phyloP scores from a whole-genome alignment of 2,888 invertebrate genomes.

The Orthonevra nobilis region DNA sequence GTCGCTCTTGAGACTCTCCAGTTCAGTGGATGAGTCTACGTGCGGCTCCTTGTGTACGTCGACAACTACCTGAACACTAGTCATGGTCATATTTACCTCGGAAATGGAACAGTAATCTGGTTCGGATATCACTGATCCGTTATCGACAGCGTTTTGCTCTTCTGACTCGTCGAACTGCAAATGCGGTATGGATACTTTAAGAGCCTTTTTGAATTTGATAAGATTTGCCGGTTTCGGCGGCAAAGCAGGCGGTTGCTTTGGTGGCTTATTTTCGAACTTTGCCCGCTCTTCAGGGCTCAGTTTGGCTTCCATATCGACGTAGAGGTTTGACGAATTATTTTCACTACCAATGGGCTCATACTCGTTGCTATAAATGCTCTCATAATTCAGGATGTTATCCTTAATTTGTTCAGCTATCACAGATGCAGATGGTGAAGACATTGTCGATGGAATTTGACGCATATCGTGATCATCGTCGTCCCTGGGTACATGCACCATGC shows the following conservation, averaged over 20 bases:
- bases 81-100: slow-evolving; percentile 81
- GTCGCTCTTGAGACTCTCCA: slow-evolving; percentile 68
- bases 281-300: slow-evolving; percentile 76
- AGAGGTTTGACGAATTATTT: slow-evolving; percentile 82
- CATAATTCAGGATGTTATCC: slow-evolving; percentile 81
- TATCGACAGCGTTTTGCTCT: slow-evolving; percentile 66
- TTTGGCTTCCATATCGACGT: slow-evolving; percentile 84
- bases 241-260: slow-evolving; percentile 85
- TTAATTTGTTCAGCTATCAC: slow-evolving; percentile 73
- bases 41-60: slow-evolving; percentile 77
- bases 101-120: slow-evolving; percentile 90
- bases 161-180: slow-evolving; percentile 44
- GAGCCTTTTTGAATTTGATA: slow-evolving; percentile 83
- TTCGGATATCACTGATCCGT: slow-evolving; percentile 80
- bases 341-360: slow-evolving; percentile 85
- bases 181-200: slow-evolving; percentile 74
- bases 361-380: slow-evolving; percentile 87
- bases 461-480: slow-evolving; percentile 74
- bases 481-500: slow-evolving; percentile 81
- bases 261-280: slow-evolving; percentile 81
- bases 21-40: slow-evolving; percentile 48
- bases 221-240: slow-evolving; percentile 90
- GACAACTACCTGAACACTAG: slow-evolving; percentile 82
- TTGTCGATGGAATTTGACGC: not conserved
- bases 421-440: slow-evolving; percentile 41